Evolutionary conservation across 2,797 vertebrate genomes (phyloP), one percentile per base, ranked within the genome.

Genomic region (Peromyscus attwateri): DNA sequence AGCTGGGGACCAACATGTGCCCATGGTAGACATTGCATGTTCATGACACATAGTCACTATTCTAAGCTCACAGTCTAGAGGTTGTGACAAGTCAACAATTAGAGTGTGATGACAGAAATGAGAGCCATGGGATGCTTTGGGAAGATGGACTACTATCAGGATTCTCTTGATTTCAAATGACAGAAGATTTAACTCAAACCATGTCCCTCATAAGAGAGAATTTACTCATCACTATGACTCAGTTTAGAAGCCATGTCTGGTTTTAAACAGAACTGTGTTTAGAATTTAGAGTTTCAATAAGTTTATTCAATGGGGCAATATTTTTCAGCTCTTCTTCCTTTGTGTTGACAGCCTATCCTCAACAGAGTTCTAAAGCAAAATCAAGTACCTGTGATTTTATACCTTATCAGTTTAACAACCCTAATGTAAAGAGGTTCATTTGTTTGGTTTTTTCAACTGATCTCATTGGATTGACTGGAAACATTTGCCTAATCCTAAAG

Each of bases 81-180:
- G 11, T 43, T 87, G 19, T 21, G n/a, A 29, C 75, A 87, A 21
- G 93, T 4, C 5, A 19, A 37, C 10, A 66, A 12, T 57, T 70
- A 34, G 71, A 83, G 57, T 49, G 23, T 57, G n/a, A 43, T 60
- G 31, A 73, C 14, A 60, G 66, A 84, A 73, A 87, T n/a, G 27
- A 87, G 49, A 87, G 46, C 13, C 37, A 29, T 0, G 3, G 37
- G 2, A 46, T 66, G 34, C 19, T 83, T 92, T 66, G 68, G 43
- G 75, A 75, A 37, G 16, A 62, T 21, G 14, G 11, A 64, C 55
- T 94, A 12, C 6, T 55, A 19, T 95, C 37, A 57, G 52, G 10
- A 87, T 91, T 93, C n/a, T 84, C 81, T 93, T 85, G 57, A 85
- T 88, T 88, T 73, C 52, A 84, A 90, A 31, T 40, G 75, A 76